Evolutionary conservation across 2,888 invertebrate species (phyloP).

Genomic region (Agonopterix subpropinquella): DNA sequence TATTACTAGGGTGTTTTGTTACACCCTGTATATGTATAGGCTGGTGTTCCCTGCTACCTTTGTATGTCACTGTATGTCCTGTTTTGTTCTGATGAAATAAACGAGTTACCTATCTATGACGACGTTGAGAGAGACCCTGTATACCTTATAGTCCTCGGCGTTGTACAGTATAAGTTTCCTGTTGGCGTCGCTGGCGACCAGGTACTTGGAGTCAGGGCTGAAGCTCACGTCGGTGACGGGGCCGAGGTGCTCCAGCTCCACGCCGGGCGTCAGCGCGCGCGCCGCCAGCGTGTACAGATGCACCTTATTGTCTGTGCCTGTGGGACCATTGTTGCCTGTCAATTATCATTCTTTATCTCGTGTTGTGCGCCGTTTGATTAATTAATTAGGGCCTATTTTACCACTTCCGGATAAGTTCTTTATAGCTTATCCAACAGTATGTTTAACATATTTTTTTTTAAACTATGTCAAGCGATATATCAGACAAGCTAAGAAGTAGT

Average conservation of each 20-base stretch:
- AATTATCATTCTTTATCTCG: neutral
- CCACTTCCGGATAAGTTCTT: too few species aligned
- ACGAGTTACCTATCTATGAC: too few species aligned
- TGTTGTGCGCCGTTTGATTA: neutral
- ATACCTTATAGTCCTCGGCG: constrained; percentile 87
- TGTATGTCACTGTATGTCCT: too few species aligned
- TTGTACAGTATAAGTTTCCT: constrained; percentile 90
- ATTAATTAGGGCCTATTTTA: neutral
- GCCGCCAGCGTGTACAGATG: constrained; percentile 54
- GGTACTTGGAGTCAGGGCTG: constrained; percentile 91
- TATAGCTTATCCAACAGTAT: neutral
- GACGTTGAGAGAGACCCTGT: too few species aligned
- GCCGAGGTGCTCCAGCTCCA: constrained; percentile 85
- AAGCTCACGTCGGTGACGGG: constrained; percentile 90
- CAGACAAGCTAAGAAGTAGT: too few species aligned
- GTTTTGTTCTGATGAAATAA: too few species aligned
- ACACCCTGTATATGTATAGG: too few species aligned
- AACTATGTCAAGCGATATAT: too few species aligned
- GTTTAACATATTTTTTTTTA: too few species aligned
- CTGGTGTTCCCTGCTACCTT: too few species aligned
- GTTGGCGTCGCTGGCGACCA: constrained; percentile 93
- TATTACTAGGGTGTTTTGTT: too few species aligned
- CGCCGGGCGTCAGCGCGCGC: constrained; percentile 32
- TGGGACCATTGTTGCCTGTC: neutral
- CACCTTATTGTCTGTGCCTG: constrained; percentile 61